Percentiles rank a stretch among this genome's conserved stretches.
Conservation (phyloP, 2,888 invertebrate species). For the Euzophera pinguis region DNA sequence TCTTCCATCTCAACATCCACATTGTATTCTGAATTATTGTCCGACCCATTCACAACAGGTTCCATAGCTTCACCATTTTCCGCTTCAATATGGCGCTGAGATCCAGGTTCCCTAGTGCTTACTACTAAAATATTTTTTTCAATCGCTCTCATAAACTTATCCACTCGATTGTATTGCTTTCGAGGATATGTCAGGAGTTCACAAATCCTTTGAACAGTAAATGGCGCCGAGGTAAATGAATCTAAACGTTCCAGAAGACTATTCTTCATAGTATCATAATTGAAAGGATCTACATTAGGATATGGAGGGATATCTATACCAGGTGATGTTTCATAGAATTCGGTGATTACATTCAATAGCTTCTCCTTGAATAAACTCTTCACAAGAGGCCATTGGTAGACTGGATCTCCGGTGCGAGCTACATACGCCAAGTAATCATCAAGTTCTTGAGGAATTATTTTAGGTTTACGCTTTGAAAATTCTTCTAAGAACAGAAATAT, state of each 20-base stretch:
- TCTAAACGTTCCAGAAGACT: constrained; percentile 90
- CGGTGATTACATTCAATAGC: constrained; percentile 90
- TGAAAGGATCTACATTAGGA: constrained; percentile 94
- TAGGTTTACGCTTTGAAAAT: constrained; percentile 86
- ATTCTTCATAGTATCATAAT: constrained; percentile 93
- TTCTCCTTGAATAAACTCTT: constrained; percentile 94
- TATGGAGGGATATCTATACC: constrained; percentile 89
- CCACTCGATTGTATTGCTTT: constrained; percentile 96
- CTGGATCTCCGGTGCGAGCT: constrained; percentile 95
- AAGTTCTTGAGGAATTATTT: constrained; percentile 91
- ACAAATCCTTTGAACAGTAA: constrained; percentile 97
- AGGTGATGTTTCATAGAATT: constrained; percentile 91
- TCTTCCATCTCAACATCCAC: constrained; percentile 79
- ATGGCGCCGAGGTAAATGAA: constrained; percentile 93
- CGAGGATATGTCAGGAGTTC: constrained; percentile 94
- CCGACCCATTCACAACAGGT: constrained; percentile 81
- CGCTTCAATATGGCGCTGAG: constrained; percentile 79
- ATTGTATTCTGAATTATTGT: constrained; percentile 75
- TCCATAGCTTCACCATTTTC: constrained; percentile 84
- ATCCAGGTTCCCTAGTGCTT: constrained; percentile 85
- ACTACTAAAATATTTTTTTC: constrained; percentile 97
- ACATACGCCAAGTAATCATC: constrained; percentile 94
- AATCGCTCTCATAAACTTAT: constrained; percentile 97
- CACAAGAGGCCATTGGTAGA: constrained; percentile 94
- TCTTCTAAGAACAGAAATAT: constrained; percentile 90